A percentile compares a stretch with the other conserved stretches of the same genome.
phyloP scores from a whole-genome alignment of 2,113 vertebrate genomes.

The Macheiramphus alcinus region DNA sequence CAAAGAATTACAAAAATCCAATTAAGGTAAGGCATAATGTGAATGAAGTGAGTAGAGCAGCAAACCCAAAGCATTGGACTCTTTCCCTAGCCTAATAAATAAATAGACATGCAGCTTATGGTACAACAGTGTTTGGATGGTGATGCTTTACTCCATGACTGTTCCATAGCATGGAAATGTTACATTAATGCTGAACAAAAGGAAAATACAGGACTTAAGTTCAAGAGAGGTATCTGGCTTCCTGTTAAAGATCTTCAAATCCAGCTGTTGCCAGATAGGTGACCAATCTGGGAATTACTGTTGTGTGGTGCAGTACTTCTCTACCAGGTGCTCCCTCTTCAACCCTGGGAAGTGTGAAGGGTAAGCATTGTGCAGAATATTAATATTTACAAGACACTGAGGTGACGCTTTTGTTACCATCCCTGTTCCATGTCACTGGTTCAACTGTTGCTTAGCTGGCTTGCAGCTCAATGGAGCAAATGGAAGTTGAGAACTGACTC shows the following conservation, averaged over 20 bases:
- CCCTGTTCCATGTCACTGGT: fast-evolving
- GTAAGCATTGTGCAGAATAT: neutral
- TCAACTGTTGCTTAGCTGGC: neutral
- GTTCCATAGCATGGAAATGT: neutral
- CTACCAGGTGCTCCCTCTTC: neutral
- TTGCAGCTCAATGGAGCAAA: neutral
- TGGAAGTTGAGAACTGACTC: neutral
- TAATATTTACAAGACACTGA: neutral
- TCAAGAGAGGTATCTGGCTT: neutral
- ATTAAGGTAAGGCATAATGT: neutral
- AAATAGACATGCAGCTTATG: neutral
- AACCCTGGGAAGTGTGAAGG: neutral
- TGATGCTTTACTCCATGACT: neutral
- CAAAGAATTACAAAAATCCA: neutral
- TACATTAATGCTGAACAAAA: neutral
- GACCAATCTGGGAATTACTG: neutral
- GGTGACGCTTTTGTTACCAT: neutral
- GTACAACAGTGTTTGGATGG: neutral
- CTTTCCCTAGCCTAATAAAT: neutral
- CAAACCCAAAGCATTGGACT: neutral
- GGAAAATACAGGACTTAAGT: neutral
- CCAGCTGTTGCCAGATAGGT: neutral
- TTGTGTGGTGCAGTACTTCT: neutral
- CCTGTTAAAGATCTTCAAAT: neutral
- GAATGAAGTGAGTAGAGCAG: neutral